phyloP scores from a whole-genome alignment of 2,888 invertebrate species.

The Gryllus longicercus region DNA sequence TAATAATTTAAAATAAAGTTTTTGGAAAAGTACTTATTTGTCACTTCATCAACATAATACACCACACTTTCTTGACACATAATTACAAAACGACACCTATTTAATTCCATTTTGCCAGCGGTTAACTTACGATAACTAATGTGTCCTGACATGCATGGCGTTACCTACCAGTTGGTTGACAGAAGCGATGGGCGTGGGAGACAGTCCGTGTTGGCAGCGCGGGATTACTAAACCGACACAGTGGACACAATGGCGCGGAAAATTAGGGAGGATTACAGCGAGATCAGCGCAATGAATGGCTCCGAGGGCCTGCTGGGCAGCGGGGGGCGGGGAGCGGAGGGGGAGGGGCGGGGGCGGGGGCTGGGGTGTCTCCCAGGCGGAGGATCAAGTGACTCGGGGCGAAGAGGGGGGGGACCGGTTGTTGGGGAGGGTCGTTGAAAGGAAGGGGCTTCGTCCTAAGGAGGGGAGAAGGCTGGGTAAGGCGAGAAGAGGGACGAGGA shows the following conservation, averaged over 20 bases:
- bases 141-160: too few relatives aligned
- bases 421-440: background rate
- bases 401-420: too few relatives aligned
- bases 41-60: too few relatives aligned
- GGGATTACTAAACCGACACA: background rate
- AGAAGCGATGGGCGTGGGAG: background rate
- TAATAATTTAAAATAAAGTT: too few relatives aligned
- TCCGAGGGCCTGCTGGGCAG: background rate
- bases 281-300: background rate
- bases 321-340: background rate
- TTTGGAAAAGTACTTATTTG: too few relatives aligned
- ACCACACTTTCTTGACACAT: too few relatives aligned
- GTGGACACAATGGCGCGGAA: conserved; percentile 17
- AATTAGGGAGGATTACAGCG: conserved; percentile 3
- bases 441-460: background rate
- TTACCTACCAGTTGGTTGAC: too few relatives aligned
- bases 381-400: too few relatives aligned
- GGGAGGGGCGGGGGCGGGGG: background rate
- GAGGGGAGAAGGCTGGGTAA: background rate
- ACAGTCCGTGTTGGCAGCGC: background rate
- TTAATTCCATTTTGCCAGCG: too few relatives aligned
- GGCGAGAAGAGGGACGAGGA: background rate
- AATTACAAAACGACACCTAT: too few relatives aligned
- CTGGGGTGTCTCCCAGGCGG: too few relatives aligned
- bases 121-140: too few relatives aligned